Evolutionary conservation across 2,888 invertebrate genomes (phyloP).

Genomic region (Eugnorisma glareosa): DNA sequence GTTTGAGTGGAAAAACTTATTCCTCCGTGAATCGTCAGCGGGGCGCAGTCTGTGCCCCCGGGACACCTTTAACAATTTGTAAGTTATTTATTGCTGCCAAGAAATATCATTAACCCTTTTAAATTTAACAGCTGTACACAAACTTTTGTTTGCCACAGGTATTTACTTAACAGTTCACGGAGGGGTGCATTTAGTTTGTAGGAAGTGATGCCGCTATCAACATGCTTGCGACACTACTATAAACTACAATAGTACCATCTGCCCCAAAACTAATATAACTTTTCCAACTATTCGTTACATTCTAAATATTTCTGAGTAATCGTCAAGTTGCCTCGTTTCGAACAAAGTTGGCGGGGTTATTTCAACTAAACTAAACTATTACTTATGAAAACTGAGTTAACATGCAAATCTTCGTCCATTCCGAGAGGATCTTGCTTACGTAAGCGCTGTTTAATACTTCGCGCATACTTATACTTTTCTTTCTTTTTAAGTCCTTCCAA

Average conservation of each 20-base stretch:
- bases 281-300: slow-evolving; percentile 79
- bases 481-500: slow-evolving; percentile 68
- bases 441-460: slow-evolving; percentile 78
- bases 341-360: slow-evolving; percentile 80
- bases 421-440: slow-evolving; percentile 76
- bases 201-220: slow-evolving; percentile 64
- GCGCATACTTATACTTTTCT: slow-evolving; percentile 72
- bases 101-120: slow-evolving; percentile 89
- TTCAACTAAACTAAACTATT: slow-evolving; percentile 84
- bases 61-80: slow-evolving; percentile 89
- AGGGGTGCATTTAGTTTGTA: slow-evolving; percentile 13
- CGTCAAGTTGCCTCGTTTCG: slow-evolving; percentile 80
- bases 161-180: slow-evolving; percentile 49
- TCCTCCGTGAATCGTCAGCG: slow-evolving; percentile 81
- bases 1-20: slow-evolving; percentile 90
- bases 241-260: slow-evolving; percentile 64
- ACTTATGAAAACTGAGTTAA: slow-evolving; percentile 87
- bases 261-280: slow-evolving; percentile 73
- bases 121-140: slow-evolving; percentile 80
- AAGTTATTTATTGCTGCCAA: slow-evolving; percentile 88
- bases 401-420: slow-evolving; percentile 87
- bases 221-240: slow-evolving; percentile 68
- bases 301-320: slow-evolving; percentile 82
- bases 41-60: slow-evolving; percentile 82
- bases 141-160: slow-evolving; percentile 77